Evolutionary conservation across 2,113 vertebrate genomes (phyloP), one percentile per base, ranked within the genome.

Genomic region (Tor tambroides): DNA sequence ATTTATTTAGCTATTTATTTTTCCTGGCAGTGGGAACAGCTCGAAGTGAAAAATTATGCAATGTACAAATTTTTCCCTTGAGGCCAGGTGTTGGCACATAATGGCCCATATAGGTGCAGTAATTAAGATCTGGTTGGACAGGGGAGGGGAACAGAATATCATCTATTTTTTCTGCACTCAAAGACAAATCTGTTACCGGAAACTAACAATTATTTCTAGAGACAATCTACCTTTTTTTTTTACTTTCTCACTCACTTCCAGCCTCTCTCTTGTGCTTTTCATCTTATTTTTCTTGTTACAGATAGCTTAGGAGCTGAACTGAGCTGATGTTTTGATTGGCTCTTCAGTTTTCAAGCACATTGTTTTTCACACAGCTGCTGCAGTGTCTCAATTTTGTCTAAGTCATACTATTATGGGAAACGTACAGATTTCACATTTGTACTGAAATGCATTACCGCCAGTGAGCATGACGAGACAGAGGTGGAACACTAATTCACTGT

Each of bases 121-220:
- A 91, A 91, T 91, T 89, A 91, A 89, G 87, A 88, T 87, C 32
- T 30, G 85, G 67, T 71, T 78, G 69, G 71, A 83, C 65, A 61
- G 67, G 67, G 81, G 85, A 63, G 78, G 80, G 61, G 19, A 84
- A 81, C 63, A 83, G 72, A 84, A 86, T 63, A 72, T 67, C n/a
- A 67, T 78, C 63, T 51, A 59, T 86, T 82, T 91, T 83, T 89
- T 86, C 67, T 51, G 7, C 88, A 72, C 74, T 51, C 23, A 35
- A 89, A 91, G 90, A 91, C 83, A 87, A 88, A 89, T 88, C 80
- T 88, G 74, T 88, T 83, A 59, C 72, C 83, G 82, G 54, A 65
- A 90, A 85, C 79, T 11, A 82, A 61, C 88, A 87, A 87, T 89
- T 89, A 89, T 83, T 83, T 61, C 23, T 19, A 32, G 51, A 85